Percentiles rank a stretch among this genome's conserved stretches.
Evolutionary conservation across 2,113 vertebrate species (phyloP).

Genomic region (Amia ocellicauda): DNA sequence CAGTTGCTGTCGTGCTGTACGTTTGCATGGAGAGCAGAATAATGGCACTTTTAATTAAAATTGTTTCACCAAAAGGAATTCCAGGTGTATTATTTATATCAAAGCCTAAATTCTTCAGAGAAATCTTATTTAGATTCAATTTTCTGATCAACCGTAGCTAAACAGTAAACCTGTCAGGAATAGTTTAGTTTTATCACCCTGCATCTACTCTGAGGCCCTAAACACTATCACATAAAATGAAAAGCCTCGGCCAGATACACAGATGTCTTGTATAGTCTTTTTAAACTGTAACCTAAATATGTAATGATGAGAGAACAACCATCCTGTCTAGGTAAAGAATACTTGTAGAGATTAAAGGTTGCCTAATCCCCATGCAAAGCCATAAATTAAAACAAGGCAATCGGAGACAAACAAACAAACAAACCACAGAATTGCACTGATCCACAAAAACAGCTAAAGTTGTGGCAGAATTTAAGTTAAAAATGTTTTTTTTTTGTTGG

Average conservation of each 20-base stretch:
- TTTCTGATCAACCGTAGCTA: conserved; percentile 58
- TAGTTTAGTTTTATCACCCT: conserved; percentile 23
- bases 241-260: not conserved
- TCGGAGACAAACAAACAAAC: too few relatives aligned
- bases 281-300: not conserved
- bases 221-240: conserved; percentile 17
- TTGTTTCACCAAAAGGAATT: conserved; percentile 19
- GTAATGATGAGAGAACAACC: too few relatives aligned
- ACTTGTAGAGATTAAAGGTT: too few relatives aligned
- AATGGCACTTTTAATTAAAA: conserved; percentile 36
- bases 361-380: too few relatives aligned
- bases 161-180: conserved; percentile 49
- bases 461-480: too few relatives aligned
- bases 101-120: conserved; percentile 28
- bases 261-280: not conserved
- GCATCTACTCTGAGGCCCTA: conserved; percentile 26
- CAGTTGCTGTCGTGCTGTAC: not conserved
- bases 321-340: too few relatives aligned
- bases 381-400: too few relatives aligned
- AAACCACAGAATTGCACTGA: too few relatives aligned
- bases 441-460: too few relatives aligned
- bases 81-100: conserved; percentile 38
- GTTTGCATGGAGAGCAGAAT: conserved; percentile 1
- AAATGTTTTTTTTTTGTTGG: too few relatives aligned
- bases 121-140: conserved; percentile 68